Base-by-base conservation (phyloP, 1,140 invertebrate genomes). In the Laupala kohalensis region DNA sequence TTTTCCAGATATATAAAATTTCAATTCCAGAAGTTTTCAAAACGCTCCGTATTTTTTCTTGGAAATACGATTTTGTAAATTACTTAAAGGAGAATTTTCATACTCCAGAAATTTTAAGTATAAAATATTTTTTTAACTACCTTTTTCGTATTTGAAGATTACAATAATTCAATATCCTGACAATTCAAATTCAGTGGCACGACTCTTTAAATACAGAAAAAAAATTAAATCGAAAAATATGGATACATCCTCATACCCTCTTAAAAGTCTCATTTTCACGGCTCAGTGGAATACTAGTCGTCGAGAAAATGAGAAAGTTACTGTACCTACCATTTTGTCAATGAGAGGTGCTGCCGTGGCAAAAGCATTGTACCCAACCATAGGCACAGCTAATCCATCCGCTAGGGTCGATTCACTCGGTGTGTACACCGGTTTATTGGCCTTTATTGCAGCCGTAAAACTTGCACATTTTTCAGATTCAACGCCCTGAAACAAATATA, bases 361-460 rank as follows among this genome's bases (percentile, higher is more conserved):
- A 76, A 88, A 87, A 23, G 89, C 83, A 79, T 91, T 91, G 19
- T 84, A 82, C 5, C 89, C 90, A 27, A 90, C 85, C n/a, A 80
- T 79, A 2, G 88, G 85, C 29, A 91, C 88, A 6, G 88, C 85
- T 6, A 91, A 80, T 78, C 87, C 86, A 79, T 90, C 88, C 53
- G 89, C 89, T 29, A 90, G 74, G 15, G 86, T 88, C 23, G 83
- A 81, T 27, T 82, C 76, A n/a, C 81, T 80, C 5, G 80, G 77
- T 6, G 83, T 80, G 24, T 79, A 80, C 3, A 86, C 78, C 1
- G 85, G 84, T 69, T 85, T 81, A 0, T 85, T 86, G n/a, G 79
- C 81, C 75, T 87, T 81, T 69, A 90, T 72, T 0, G 89, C 86
- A 24, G 82, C 81, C 25, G 82, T 80, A 77, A 90, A 89, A 72